Evolutionary conservation across 2,797 vertebrate species (phyloP), one percentile per base, ranked within the genome.

Genomic region (Manis javanica): DNA sequence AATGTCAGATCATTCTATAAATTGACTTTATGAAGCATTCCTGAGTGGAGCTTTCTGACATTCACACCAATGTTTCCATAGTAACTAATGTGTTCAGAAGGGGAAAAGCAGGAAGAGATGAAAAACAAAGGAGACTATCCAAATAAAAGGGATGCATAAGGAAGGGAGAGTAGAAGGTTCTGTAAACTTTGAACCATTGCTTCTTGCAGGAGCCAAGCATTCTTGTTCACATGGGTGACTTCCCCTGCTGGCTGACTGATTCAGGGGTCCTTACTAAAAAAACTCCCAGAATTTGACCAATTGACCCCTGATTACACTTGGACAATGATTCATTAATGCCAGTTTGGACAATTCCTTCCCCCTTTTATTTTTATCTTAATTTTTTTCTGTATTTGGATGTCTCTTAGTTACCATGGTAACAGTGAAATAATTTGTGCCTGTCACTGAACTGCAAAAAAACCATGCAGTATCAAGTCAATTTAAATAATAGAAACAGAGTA

Each of bases 61-160:
- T 69, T 97, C 96, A 92, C 91, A 91, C 93, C 93, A 98, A 77
- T 93, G 97, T 98, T 98, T 97, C 98, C 98, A 98, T 98, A 97
- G 98, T 97, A 98, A 98, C 98, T 97, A 95, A 87, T 97, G 97
- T 97, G 97, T 97, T 98, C 98, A 57, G 55, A 97, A 96, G 95
- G 7, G 39, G 77, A 95, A 97, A 96, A 98, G 96, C 92, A 90
- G 61, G 95, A 97, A 71, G 87, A 94, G 94, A 92, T 46, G 72
- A 95, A 93, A 97, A 97, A 97, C 95, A 97, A 98, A 96, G 94
- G 85, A 96, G 91, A 94, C 0, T 79, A 95, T 95, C 85, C 97
- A 93, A 96, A 97, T 97, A 98, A 96, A 95, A 96, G 90, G 53
- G 63, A 95, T 69, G 59, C 24, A 31, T 71, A 64, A 95, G 59